Evolutionary conservation across 2,888 invertebrate genomes (phyloP).

Genomic region (Timandra comae): DNA sequence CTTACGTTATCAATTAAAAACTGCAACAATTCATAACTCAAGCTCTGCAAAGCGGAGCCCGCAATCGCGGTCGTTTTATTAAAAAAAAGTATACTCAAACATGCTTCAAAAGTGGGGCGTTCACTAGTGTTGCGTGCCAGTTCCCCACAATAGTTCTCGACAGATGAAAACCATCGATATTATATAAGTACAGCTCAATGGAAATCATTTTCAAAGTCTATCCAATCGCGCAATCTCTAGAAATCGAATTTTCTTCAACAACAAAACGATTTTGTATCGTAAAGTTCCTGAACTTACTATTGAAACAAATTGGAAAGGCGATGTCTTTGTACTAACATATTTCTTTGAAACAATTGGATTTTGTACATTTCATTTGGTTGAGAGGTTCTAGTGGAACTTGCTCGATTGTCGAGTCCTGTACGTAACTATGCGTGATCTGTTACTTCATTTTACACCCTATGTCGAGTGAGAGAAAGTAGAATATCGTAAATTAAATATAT

Average conservation of each 20-base stretch:
- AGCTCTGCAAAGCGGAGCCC: constrained; percentile 2
- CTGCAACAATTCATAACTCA: constrained; percentile 3
- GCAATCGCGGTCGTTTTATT: constrained; percentile 18
- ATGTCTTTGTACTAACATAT: constrained; percentile 1
- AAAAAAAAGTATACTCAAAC: constrained; percentile 27
- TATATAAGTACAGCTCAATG: constrained; percentile 18
- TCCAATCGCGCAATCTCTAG: constrained; percentile 4
- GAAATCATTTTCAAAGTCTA: constrained; percentile 17
- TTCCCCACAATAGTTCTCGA: constrained; percentile 34
- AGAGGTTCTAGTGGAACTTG: too few species aligned
- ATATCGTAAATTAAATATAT: too few species aligned
- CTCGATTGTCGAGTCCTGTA: too few species aligned
- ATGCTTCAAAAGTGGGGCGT: constrained; percentile 26
- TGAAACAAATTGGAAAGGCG: constrained; percentile 3
- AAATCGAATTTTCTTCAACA: constrained; percentile 11
- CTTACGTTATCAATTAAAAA: constrained; percentile 9
- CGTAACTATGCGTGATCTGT: too few species aligned
- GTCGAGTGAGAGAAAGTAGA: too few species aligned
- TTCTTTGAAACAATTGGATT: too few species aligned
- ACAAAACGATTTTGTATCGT: constrained; percentile 4
- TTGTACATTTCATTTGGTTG: too few species aligned
- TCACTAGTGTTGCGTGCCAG: constrained; percentile 41
- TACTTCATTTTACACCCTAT: too few species aligned
- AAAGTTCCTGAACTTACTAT: constrained; percentile 3
- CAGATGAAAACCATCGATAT: constrained; percentile 29